Evolutionary conservation across 23 tunicate genomes (phyloP).

Genomic region (Halocynthia roretzi): DNA sequence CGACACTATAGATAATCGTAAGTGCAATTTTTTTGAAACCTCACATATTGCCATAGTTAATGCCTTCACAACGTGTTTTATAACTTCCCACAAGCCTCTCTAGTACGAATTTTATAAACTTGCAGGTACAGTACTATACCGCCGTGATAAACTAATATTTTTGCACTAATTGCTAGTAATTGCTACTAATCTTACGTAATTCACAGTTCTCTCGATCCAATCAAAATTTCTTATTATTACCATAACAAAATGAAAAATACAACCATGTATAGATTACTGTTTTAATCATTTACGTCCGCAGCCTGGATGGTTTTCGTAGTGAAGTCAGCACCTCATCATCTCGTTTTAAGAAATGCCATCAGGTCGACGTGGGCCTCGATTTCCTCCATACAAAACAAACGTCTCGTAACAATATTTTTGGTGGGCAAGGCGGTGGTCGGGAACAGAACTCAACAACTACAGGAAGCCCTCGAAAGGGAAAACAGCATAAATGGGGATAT

Average conservation of each 20-base stretch:
- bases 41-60: too few species aligned
- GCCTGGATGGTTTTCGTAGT: conserved; percentile 70
- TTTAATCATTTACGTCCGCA: not conserved
- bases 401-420: conserved; percentile 37
- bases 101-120: too few species aligned
- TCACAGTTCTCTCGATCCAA: too few species aligned
- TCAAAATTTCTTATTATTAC: not conserved
- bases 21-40: not conserved
- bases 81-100: too few species aligned
- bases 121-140: not conserved
- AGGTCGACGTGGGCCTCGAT: conserved; percentile 68
- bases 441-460: not conserved
- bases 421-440: conserved; percentile 19
- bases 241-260: too few species aligned
- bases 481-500: conserved; percentile 66
- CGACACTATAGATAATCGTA: not conserved
- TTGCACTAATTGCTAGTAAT: too few species aligned
- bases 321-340: conserved; percentile 55
- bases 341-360: conserved; percentile 24
- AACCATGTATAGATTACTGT: not conserved
- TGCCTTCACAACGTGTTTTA: too few species aligned
- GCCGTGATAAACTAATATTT: not conserved
- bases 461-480: conserved; percentile 39
- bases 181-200: too few species aligned
- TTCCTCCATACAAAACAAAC: conserved; percentile 1